Conservation (phyloP, 2,797 vertebrate genomes). For the Novumbra hubbsi region DNA sequence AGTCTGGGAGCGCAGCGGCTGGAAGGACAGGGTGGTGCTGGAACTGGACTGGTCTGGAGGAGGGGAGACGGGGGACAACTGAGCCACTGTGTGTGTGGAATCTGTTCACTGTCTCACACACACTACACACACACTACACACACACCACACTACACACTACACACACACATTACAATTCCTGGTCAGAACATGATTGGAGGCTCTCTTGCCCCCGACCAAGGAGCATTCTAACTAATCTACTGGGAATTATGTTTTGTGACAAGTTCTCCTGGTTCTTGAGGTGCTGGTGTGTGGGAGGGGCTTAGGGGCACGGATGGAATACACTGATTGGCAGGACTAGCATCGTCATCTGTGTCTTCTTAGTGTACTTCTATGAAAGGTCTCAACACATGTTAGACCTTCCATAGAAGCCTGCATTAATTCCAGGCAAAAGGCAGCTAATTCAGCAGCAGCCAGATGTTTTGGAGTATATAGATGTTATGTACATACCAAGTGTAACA, state of each 20-base stretch:
- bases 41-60: slow-evolving; percentile 87
- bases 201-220: not conserved
- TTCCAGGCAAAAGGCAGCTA: no score
- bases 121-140: not conserved
- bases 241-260: not conserved
- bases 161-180: not conserved
- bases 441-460: no score
- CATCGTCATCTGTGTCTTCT: no score
- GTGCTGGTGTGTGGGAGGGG: not conserved
- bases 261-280: not conserved
- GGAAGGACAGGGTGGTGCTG: slow-evolving; percentile 81
- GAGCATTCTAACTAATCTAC: not conserved
- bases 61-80: not conserved
- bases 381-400: no score
- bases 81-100: not conserved
- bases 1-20: slow-evolving; percentile 75
- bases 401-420: no score
- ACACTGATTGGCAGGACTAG: no score
- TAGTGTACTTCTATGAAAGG: no score
- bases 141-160: not conserved
- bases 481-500: no score
- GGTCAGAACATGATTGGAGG: not conserved
- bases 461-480: no score
- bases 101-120: not conserved
- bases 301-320: no score